Base-by-base conservation (phyloP, 2,113 vertebrate species). In the Pagrus major region DNA sequence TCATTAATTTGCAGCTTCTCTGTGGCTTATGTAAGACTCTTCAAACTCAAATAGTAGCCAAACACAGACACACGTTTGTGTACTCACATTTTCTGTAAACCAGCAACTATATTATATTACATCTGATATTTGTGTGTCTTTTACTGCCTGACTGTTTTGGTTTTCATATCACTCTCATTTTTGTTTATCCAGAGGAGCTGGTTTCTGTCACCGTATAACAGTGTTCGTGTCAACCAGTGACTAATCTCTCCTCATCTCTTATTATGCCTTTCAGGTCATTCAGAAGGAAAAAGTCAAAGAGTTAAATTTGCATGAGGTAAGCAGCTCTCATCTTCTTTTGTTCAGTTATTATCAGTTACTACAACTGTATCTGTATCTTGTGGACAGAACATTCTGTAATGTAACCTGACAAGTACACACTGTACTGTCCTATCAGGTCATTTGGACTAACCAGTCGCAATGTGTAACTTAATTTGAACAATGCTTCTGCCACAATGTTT, bases 271-370 rank as follows among this genome's bases (percentile, higher is more conserved):
- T n/a, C 90, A 99, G 98, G 98, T 99, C 76, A 99, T 99, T 92
- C 96, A 99, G 89, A 99, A 99, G 94, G 98, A 99, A 91, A 99
- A 99, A 89, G 98, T 99, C 88, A 99, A 99, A 95, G 98, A 99
- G 87, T 92, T 99, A 91, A 99, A 99, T 90, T 94, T 99, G 54
- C 98, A 99, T 76, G 98, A 99, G 96, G 98, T 99, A 95, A 96
- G 97, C 70, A 10, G n/a, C n/a, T n/a, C 37, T 44, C 5, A 15
- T 80, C 29, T 42, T 39, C 25, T 87, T n/a, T 69, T 20, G 3
- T 44, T 68, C 21, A 29, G 2, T 46, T 71, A 37, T 66, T 23
- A 67, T 78, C 33, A 61, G 14, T 52, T 58, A n/a, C n/a, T n/a
- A n/a, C n/a, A n/a, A n/a, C n/a, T n/a, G n/a, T n/a, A n/a, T n/a